Conservation (phyloP, 2,797 vertebrate species). For the Acrocephalus scirpaceus region DNA sequence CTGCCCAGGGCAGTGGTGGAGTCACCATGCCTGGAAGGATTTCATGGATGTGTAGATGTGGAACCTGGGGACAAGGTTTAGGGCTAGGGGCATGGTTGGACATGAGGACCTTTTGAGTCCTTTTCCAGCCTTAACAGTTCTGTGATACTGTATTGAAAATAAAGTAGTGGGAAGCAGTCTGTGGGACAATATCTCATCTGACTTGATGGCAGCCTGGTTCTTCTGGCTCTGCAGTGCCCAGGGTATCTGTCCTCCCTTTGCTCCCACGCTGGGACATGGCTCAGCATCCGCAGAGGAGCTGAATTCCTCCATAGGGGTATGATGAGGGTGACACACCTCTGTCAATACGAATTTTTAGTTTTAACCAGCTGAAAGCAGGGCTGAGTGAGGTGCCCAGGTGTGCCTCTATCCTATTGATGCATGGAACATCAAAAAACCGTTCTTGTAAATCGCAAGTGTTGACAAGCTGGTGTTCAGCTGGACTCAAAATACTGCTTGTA, state of each 20-base stretch:
- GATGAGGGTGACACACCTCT: background rate
- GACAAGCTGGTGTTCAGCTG: background rate
- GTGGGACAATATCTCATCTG: background rate
- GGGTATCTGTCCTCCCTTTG: background rate
- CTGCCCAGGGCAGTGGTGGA: background rate
- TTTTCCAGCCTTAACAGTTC: background rate
- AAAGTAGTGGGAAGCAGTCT: background rate
- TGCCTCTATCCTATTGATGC: background rate
- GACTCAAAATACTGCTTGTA: background rate
- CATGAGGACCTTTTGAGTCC: accelerated
- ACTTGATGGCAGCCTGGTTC: too few relatives aligned
- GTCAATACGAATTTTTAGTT: background rate
- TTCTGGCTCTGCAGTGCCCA: accelerated
- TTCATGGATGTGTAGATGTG: background rate
- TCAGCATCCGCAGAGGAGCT: accelerated
- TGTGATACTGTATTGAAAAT: accelerated
- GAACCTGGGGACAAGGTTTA: background rate
- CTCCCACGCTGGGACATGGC: accelerated
- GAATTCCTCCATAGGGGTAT: accelerated
- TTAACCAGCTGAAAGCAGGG: too few relatives aligned
- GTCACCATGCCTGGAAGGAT: background rate
- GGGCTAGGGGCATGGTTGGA: background rate
- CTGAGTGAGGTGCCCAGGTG: background rate
- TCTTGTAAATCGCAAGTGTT: background rate
- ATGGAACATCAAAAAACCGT: accelerated